Conservation (phyloP, 1,140 invertebrate species). For the Zophobas morio region DNA sequence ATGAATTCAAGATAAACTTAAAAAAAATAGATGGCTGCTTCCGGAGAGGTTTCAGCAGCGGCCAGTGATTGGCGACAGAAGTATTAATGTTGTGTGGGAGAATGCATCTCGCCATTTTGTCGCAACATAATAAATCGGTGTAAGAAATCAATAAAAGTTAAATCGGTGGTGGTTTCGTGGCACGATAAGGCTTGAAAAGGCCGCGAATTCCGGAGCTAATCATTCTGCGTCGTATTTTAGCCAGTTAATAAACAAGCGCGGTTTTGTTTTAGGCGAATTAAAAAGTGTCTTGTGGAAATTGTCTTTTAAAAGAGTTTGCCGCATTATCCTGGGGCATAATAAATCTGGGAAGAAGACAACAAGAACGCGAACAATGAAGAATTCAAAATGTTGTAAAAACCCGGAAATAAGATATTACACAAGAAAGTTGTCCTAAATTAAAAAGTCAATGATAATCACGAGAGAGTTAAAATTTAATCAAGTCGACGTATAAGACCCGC, state of each 20-base stretch:
- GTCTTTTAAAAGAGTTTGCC: constrained; percentile 27
- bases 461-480: neutral
- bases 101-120: too few species aligned
- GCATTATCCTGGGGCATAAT: constrained; percentile 6
- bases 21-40: too few species aligned
- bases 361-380: constrained; percentile 33
- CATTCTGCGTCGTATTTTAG: constrained; percentile 11
- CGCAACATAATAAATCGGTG: too few species aligned
- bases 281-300: constrained; percentile 31
- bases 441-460: constrained; percentile 15
- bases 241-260: constrained; percentile 23
- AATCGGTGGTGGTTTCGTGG: too few species aligned
- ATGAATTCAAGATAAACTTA: too few species aligned
- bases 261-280: constrained; percentile 25
- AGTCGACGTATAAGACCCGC: neutral
- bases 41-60: too few species aligned
- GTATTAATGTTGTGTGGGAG: too few species aligned
- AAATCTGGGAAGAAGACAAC: constrained; percentile 23
- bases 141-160: too few species aligned
- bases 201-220: neutral
- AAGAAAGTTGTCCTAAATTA: constrained; percentile 12
- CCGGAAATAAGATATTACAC: constrained; percentile 24
- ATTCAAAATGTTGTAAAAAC: constrained; percentile 24
- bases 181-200: too few species aligned
- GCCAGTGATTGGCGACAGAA: too few species aligned